Percentiles rank a stretch among this genome's conserved stretches.
These are phyloP conservation scores for Tipula vernalis DNA, from an alignment of 2,888 invertebrate species.

Conservation along the genomic window DNA sequence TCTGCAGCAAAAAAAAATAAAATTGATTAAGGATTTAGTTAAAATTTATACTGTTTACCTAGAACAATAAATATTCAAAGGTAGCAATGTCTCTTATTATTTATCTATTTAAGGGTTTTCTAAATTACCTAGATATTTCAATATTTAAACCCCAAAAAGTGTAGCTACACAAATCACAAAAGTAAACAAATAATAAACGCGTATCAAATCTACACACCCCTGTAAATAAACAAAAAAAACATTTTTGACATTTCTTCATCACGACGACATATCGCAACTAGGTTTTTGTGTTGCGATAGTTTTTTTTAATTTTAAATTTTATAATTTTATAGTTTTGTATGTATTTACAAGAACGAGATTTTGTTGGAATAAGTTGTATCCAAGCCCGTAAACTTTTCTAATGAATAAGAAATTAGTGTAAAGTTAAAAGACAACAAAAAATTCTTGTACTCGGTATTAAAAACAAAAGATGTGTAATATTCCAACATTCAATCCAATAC, in stretches of 20 bases:
- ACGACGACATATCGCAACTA: background rate
- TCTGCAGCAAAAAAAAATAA: slow-evolving; percentile 14
- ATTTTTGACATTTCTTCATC: background rate
- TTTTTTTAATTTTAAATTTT: background rate
- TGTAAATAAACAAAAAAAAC: background rate
- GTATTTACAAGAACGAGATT: background rate
- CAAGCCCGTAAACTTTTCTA: background rate
- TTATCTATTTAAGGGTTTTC: background rate
- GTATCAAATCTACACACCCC: background rate
- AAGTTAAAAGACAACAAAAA: background rate
- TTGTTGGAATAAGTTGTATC: background rate
- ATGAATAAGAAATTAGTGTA: background rate
- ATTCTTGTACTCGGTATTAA: background rate
- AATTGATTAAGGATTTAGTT: background rate
- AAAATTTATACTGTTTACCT: background rate
- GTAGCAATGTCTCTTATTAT: too few relatives aligned
- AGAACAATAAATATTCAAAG: background rate
- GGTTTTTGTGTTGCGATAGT: background rate
- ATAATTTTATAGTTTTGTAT: background rate
- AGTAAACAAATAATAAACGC: background rate
- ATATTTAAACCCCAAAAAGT: background rate
- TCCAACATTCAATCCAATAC: background rate
- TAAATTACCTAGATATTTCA: background rate
- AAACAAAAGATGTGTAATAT: background rate
- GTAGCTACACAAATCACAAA: background rate